These are phyloP conservation scores for Odontothrips loti DNA, from an alignment of 2,888 invertebrate genomes.

Conservation along the genomic window DNA sequence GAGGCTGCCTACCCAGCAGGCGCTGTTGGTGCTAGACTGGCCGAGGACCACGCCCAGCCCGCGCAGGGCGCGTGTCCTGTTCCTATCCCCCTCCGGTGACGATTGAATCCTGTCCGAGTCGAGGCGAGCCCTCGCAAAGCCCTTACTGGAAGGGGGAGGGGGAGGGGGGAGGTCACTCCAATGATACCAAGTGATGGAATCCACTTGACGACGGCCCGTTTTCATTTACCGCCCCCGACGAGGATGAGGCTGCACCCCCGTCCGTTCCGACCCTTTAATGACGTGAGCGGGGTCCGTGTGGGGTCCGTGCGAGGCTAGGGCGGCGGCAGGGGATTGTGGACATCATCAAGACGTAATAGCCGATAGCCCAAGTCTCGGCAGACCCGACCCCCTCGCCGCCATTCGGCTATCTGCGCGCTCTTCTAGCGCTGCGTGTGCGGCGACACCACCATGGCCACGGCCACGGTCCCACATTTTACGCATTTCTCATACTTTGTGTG, in stretches of 20 bases:
- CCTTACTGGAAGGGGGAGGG: not conserved
- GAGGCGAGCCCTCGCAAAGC: not conserved
- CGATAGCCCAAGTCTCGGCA: not conserved
- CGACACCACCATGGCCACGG: no score
- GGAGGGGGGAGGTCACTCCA: no score
- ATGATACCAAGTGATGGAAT: no score
- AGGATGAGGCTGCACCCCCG: not conserved
- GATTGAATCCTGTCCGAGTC: not conserved
- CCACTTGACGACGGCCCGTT: not conserved
- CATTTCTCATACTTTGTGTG: no score
- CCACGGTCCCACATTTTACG: no score
- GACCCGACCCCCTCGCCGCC: no score
- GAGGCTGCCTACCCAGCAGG: no score
- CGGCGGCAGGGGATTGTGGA: not conserved
- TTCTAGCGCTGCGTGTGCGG: no score
- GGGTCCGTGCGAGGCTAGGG: not conserved
- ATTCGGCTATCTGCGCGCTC: no score
- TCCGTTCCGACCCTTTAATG: not conserved
- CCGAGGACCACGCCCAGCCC: no score
- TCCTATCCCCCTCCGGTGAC: not conserved
- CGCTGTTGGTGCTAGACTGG: no score
- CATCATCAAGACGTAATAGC: slow-evolving; percentile 23
- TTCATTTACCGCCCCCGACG: slow-evolving; percentile 1
- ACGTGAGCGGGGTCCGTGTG: not conserved
- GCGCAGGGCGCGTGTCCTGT: no score